Conservation (phyloP, 2,888 invertebrate genomes). For the Ischnura elegans region DNA sequence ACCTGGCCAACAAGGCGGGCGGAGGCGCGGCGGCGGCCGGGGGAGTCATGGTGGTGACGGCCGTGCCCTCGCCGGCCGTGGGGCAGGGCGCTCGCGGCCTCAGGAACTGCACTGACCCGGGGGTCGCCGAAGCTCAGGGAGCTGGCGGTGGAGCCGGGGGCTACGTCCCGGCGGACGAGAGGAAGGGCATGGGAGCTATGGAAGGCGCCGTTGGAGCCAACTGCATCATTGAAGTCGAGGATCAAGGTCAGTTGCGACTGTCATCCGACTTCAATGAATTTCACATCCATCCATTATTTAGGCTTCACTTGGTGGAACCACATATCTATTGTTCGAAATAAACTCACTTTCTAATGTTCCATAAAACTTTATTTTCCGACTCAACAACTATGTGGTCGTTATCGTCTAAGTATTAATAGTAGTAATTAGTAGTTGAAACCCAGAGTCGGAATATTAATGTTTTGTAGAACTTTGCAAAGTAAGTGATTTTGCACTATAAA, state of each 20-base stretch:
- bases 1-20: neutral
- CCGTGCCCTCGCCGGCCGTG: conserved; percentile 40
- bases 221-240: conserved; percentile 48
- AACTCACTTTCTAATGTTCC: no score
- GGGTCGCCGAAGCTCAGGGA: conserved; percentile 35
- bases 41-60: conserved; percentile 34
- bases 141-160: neutral
- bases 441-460: no score
- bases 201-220: conserved; percentile 26
- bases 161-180: conserved; percentile 38
- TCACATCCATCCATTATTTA: no score
- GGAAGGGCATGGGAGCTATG: conserved; percentile 44
- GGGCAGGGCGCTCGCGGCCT: conserved; percentile 46
- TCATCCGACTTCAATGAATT: neutral
- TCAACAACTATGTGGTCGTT: no score
- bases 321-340: no score
- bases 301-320: no score
- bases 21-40: conserved; percentile 9
- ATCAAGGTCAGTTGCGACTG: conserved; percentile 48
- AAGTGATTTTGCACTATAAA: no score
- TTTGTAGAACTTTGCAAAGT: no score
- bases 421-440: no score
- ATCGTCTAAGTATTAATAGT: no score
- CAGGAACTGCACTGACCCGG: conserved; percentile 53
- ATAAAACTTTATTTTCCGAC: no score